phyloP scores from a whole-genome alignment of 2,888 invertebrate genomes.

The Phortica okadai region DNA sequence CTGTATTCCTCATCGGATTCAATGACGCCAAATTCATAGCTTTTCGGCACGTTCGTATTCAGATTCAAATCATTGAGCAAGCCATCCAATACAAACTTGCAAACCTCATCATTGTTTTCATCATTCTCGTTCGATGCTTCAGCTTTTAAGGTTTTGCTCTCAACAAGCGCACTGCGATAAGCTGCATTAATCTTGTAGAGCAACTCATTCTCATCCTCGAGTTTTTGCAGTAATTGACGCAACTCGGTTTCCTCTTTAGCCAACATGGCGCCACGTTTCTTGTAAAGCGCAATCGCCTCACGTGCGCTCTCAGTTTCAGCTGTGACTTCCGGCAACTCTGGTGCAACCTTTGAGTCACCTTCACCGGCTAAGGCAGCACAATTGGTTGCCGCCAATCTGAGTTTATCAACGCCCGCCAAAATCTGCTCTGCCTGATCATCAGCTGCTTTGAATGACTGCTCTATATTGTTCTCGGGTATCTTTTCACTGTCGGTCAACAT shows the following conservation, averaged over 20 bases:
- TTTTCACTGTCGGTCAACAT: not conserved
- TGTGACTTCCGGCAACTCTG: not conserved
- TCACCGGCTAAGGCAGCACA: not conserved
- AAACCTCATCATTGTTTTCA: conserved; percentile 40
- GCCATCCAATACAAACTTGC: conserved; percentile 50
- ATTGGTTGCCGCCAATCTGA: not conserved
- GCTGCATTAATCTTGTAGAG: conserved; percentile 45
- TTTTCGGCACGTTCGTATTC: conserved; percentile 44
- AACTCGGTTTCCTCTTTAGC: conserved; percentile 59
- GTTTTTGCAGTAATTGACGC: conserved; percentile 55
- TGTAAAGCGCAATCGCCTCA: conserved; percentile 11
- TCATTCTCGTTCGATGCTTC: conserved; percentile 31
- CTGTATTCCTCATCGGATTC: conserved; percentile 63
- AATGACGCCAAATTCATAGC: conserved; percentile 55
- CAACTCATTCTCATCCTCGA: conserved; percentile 60
- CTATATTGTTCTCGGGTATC: not conserved
- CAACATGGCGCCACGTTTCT: conserved; percentile 31
- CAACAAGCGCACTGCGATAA: conserved; percentile 32
- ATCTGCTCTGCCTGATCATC: not conserved
- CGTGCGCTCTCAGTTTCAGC: conserved; percentile 32
- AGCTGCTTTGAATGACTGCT: not conserved
- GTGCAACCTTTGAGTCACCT: not conserved
- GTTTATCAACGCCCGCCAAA: not conserved
- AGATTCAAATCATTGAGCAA: conserved; percentile 48
- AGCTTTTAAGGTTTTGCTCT: conserved; percentile 19